Evolutionary conservation across 2,113 vertebrate species (phyloP), one percentile per base, ranked within the genome.

Genomic region (Rissa tridactyla): DNA sequence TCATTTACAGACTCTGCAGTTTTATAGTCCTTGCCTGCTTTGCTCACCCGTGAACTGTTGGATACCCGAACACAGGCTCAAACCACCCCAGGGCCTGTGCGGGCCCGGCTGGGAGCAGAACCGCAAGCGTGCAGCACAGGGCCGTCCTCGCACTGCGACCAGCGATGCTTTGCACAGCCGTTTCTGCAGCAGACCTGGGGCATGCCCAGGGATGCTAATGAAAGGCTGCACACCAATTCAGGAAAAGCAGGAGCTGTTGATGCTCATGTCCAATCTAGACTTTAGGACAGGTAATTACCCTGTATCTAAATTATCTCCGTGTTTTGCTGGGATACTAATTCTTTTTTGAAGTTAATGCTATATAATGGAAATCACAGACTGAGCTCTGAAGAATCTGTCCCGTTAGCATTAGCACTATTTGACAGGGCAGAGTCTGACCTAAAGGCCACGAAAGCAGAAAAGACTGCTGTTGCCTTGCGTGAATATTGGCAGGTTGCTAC

Each of bases 151-250:
- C 46, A 1, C 22, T 1, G 32, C 29, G 17, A 57, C 9, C 3
- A 0, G 5, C 2, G 60, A 2, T 34, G 36, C 49, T 46, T 21
- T 15, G n/a, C 68, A 9, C 38, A 36, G 13, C 32, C n/a, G 4
- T 2, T 29, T 22, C 58, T 57, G 54, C 66, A 54, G 36, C 72
- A 54, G 13, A 20, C 11, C 36, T 11, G 30, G 22, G 54, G 11
- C 17, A 5, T 2, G n/a, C 42, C 58, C 16, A 5, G 20, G 27
- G 27, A 2, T 30, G 30, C 11, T 6, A 42, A 34, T 0, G 0
- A 72, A 85, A 57, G 44, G 58, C 30, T 72, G 47, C 52, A 15
- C 23, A 4, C 0, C 5, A 62, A 18, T 11, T 60, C 38, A 26
- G 47, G 60, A 78, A 66, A 49, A 84, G 46, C 60, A 81, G 69